phyloP scores from a whole-genome alignment of 1,140 invertebrate species.

The Euwallacea similis region DNA sequence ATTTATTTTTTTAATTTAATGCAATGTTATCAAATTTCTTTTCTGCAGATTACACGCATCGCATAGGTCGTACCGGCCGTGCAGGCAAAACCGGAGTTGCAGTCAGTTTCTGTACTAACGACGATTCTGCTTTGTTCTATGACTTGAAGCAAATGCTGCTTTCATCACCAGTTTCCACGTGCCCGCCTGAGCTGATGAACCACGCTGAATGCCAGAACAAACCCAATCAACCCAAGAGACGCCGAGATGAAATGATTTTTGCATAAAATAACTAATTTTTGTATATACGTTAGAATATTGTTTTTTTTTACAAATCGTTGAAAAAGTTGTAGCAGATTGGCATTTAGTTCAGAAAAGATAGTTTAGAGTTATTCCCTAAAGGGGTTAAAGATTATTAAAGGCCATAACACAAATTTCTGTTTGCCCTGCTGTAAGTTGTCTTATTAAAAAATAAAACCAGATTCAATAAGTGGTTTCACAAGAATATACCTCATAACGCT shows the following conservation, averaged over 20 bases:
- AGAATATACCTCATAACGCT: too few species aligned
- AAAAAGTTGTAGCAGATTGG: too few species aligned
- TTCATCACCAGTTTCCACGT: slow-evolving; percentile 89
- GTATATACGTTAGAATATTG: too few species aligned
- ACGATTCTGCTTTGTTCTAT: slow-evolving; percentile 94
- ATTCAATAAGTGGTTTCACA: too few species aligned
- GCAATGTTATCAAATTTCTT: slow-evolving; percentile 28
- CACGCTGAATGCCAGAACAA: slow-evolving; percentile 99
- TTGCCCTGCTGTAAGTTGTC: too few species aligned
- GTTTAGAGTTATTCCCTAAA: too few species aligned
- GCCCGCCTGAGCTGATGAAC: slow-evolving; percentile 95
- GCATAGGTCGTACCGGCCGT: slow-evolving; percentile 98
- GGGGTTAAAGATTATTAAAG: too few species aligned
- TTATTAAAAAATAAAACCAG: too few species aligned
- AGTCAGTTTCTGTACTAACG: slow-evolving; percentile 95
- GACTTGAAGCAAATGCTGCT: slow-evolving; percentile 94
- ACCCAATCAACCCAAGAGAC: slow-evolving; percentile 90
- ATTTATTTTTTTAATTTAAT: slow-evolving; percentile 8
- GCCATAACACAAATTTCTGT: too few species aligned
- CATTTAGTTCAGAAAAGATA: too few species aligned
- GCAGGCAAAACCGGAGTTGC: slow-evolving; percentile 97
- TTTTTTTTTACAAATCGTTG: too few species aligned
- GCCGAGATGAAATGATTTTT: slow-evolving; percentile 94
- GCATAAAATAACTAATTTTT: slow-evolving; percentile 58
- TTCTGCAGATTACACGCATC: slow-evolving; percentile 93